Percentiles rank a stretch among this genome's conserved stretches.
phyloP scores from a whole-genome alignment of 1,140 invertebrate genomes.

The Drosophila albomicans region DNA sequence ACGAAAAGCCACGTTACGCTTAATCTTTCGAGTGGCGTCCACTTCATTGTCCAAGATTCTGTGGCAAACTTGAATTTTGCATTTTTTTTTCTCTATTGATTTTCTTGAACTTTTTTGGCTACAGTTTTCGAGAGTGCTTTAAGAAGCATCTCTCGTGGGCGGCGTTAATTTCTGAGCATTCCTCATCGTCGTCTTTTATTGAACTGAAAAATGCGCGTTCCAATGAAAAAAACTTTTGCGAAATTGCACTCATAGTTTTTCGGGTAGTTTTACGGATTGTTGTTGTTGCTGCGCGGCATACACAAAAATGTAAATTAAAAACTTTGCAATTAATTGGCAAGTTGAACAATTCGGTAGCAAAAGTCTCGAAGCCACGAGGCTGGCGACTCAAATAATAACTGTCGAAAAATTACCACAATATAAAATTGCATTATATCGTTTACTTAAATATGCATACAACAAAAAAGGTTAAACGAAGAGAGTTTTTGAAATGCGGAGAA shows the following conservation, averaged over 20 bases:
- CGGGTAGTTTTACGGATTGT: constrained; percentile 27
- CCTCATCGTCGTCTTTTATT: constrained; percentile 30
- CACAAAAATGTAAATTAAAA: constrained; percentile 61
- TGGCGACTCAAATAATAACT: constrained; percentile 21
- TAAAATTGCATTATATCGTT: background rate
- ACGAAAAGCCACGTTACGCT: constrained; percentile 16
- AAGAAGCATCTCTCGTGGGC: constrained; percentile 30
- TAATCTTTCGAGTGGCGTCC: constrained; percentile 28
- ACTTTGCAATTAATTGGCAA: constrained; percentile 55
- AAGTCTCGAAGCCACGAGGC: background rate
- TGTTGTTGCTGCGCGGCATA: constrained; percentile 26
- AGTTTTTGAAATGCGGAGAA: too few species aligned
- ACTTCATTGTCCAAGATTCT: constrained; percentile 64
- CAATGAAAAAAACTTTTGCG: constrained; percentile 36
- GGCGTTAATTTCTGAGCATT: constrained; percentile 44
- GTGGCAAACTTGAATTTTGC: constrained; percentile 4
- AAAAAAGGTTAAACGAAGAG: too few species aligned
- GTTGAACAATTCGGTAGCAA: constrained; percentile 16
- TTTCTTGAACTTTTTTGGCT: constrained; percentile 53
- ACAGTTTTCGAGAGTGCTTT: constrained; percentile 47
- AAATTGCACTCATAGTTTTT: constrained; percentile 50
- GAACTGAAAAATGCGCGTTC: constrained; percentile 41
- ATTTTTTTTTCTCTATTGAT: constrained; percentile 57
- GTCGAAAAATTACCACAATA: constrained; percentile 29
- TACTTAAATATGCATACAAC: background rate